Conservation (phyloP, 2,888 invertebrate species). For the Cheiracanthium punctorium region DNA sequence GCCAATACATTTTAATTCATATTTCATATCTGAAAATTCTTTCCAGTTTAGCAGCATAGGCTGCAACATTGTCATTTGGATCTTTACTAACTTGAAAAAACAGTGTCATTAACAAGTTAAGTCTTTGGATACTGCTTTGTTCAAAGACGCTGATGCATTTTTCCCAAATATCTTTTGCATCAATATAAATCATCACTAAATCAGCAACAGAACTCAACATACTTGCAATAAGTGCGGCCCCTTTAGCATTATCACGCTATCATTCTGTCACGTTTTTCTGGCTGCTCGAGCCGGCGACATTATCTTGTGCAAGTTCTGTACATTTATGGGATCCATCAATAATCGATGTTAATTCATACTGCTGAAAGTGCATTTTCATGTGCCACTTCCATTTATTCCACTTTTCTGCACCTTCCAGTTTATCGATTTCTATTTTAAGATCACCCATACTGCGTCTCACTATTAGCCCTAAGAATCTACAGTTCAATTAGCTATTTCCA, state of each 20-base stretch:
- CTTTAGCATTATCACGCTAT: too few relatives aligned
- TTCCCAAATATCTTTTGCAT: neutral
- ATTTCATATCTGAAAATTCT: neutral
- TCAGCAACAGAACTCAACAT: neutral
- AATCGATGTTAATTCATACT: neutral
- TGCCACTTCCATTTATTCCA: constrained; percentile 5
- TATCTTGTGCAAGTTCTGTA: neutral
- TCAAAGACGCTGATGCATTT: neutral
- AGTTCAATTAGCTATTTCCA: neutral
- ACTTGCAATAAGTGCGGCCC: too few relatives aligned
- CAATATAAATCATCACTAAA: neutral
- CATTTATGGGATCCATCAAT: neutral
- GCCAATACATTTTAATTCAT: too few relatives aligned
- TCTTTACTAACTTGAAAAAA: constrained; percentile 13
- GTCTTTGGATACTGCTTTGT: constrained; percentile 9
- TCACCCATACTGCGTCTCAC: neutral
- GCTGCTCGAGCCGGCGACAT: too few relatives aligned
- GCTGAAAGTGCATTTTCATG: neutral
- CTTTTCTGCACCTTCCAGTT: neutral
- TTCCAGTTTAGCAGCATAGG: constrained; percentile 9
- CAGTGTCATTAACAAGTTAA: neutral
- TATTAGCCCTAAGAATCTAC: too few relatives aligned
- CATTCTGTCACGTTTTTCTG: too few relatives aligned
- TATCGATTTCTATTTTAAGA: neutral
- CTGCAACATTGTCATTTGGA: constrained; percentile 4